Evolutionary conservation across 2,888 invertebrate species (phyloP), one percentile per base, ranked within the genome.

Genomic region (Patella ulyssiponensis): DNA sequence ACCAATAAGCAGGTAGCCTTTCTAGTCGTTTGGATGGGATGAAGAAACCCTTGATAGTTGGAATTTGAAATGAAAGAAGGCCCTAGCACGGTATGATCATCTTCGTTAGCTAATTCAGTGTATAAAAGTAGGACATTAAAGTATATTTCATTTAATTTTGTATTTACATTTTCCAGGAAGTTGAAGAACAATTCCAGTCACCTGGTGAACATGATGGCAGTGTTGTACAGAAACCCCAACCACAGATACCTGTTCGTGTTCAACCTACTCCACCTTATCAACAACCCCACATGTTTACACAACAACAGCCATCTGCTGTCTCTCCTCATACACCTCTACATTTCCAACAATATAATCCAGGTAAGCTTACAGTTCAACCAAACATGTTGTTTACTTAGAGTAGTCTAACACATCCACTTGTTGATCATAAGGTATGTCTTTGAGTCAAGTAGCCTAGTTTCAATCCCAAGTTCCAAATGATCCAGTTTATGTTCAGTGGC

Each of bases 261-360:
- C 77, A 77, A 58, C 20, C 69, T 44, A 23, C 72, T 58, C 77
- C 54, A 69, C 20, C 20, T 15, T 54, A 53, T 51, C 74, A 23
- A 51, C 74, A 56, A 23, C 64, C 51, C 23, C 44, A 56, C 12
- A 53, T 20, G 12, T 53, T n/a, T 52, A 56, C 64, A 64, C 64
- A 64, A 20, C 64, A 64, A 64, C 64, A 64, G 23, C 64, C 64
- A 23, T 9, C 44, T 44, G 44, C 44, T 44, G 44, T 44, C 44
- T 44, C 44, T 3, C 64, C 64, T 11, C 64, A 20, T 12, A 64
- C 64, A 64, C 64, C 64, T 12, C 20, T 64, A 3, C 20, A 20
- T 23, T 64, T 64, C 23, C 64, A 64, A 23, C 64, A 64, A 64
- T 64, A 64, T 64, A 64, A 64, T 20, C 64, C 15, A 20, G 20